Percentiles rank a stretch among this genome's conserved stretches.
Conservation (phyloP, 1,140 invertebrate species). For the Cotesia glomerata region DNA sequence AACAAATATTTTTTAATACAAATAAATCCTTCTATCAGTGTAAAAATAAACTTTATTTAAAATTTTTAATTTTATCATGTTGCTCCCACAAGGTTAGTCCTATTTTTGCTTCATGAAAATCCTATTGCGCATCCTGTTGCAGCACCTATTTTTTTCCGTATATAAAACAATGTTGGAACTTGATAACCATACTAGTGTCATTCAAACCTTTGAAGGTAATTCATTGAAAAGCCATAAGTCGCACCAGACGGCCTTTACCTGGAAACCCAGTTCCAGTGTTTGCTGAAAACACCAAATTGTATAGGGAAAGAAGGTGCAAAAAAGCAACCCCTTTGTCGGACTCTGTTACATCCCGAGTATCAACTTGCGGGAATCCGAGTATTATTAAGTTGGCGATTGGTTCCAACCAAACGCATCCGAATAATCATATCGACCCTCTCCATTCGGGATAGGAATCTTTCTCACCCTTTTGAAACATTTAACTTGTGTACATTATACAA, state of each 20-base stretch:
- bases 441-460: background rate
- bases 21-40: too few relatives aligned
- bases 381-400: constrained; percentile 21
- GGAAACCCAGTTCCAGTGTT: constrained; percentile 39
- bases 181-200: background rate
- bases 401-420: constrained; percentile 14
- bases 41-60: too few relatives aligned
- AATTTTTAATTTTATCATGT: too few relatives aligned
- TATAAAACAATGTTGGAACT: background rate
- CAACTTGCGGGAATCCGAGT: constrained; percentile 26
- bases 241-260: constrained; percentile 24
- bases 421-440: background rate
- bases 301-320: background rate
- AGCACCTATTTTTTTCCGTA: too few relatives aligned
- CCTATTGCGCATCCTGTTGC: too few relatives aligned
- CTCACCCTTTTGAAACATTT: constrained; percentile 15
- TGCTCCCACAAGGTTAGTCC: too few relatives aligned
- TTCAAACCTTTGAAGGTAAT: background rate
- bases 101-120: too few relatives aligned
- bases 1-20: too few relatives aligned
- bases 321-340: constrained; percentile 25
- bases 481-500: background rate
- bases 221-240: constrained; percentile 13
- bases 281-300: background rate
- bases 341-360: constrained; percentile 26